Percentiles rank a stretch among this genome's conserved stretches.
These are phyloP conservation scores for Accipiter cooperii DNA, from an alignment of 2,113 vertebrate species.

Conservation along the genomic window DNA sequence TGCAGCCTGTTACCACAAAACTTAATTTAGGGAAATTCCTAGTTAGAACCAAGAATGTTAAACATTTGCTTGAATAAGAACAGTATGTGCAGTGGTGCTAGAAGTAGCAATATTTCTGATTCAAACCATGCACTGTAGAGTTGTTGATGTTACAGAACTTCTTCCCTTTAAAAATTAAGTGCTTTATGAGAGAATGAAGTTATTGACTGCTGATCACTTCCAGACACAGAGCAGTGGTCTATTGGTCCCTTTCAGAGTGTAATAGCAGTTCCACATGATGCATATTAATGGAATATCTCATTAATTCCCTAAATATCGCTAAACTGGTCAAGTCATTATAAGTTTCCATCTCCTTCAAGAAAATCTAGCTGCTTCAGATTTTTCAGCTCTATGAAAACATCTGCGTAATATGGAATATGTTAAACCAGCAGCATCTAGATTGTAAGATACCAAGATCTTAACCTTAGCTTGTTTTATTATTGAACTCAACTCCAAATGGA, in stretches of 20 bases:
- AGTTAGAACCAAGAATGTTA: slow-evolving; percentile 42
- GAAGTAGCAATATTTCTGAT: slow-evolving; percentile 42
- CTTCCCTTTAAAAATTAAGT: slow-evolving; percentile 24
- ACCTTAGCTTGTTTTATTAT: background rate
- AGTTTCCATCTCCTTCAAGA: slow-evolving; percentile 16
- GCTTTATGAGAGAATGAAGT: slow-evolving; percentile 14
- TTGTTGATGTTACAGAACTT: slow-evolving; percentile 40
- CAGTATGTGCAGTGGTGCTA: slow-evolving; percentile 33
- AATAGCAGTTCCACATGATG: background rate
- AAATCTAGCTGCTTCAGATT: background rate
- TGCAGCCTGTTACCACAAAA: slow-evolving; percentile 16
- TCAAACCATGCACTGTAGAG: slow-evolving; percentile 30
- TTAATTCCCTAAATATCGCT: slow-evolving; percentile 35
- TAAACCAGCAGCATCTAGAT: background rate
- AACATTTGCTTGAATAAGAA: slow-evolving; percentile 44
- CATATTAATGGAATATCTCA: slow-evolving; percentile 22
- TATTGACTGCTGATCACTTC: slow-evolving; percentile 42
- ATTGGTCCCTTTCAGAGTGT: background rate
- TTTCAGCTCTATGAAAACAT: background rate
- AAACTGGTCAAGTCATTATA: background rate
- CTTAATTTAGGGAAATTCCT: slow-evolving; percentile 39
- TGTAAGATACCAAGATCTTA: background rate
- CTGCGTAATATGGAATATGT: background rate
- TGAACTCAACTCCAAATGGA: background rate
- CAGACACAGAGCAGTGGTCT: background rate